A percentile compares a stretch with the other conserved stretches of the same genome.
These are phyloP conservation scores for Platycercus adscitus DNA, from an alignment of 2,113 vertebrate species.

Conservation along the genomic window DNA sequence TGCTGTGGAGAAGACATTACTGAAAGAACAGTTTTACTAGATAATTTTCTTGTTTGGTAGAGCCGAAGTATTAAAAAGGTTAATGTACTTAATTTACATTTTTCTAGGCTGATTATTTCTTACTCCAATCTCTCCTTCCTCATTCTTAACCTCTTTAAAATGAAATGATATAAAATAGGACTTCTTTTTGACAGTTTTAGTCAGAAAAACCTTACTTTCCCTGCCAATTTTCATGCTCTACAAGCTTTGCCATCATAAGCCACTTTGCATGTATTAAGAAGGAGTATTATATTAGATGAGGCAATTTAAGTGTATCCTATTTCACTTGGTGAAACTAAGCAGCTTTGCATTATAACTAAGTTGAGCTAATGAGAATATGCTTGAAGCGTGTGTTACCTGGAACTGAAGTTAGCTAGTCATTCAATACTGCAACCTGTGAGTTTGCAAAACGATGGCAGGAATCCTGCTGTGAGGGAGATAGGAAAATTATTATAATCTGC, in stretches of 20 bases:
- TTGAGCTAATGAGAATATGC: conserved; percentile 52
- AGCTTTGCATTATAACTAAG: conserved; percentile 66
- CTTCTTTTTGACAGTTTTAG: conserved; percentile 46
- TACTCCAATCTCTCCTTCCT: conserved; percentile 8
- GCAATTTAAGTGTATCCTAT: conserved; percentile 62
- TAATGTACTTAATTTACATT: conserved; percentile 16
- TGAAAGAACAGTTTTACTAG: conserved; percentile 1
- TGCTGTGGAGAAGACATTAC: neutral
- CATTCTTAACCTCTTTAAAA: conserved; percentile 11
- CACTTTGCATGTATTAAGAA: conserved; percentile 69
- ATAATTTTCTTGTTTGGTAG: conserved; percentile 26
- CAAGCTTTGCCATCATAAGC: conserved; percentile 65
- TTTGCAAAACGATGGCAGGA: conserved; percentile 65
- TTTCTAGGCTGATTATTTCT: conserved; percentile 18
- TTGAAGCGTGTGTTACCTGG: conserved; percentile 53
- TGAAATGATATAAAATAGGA: neutral
- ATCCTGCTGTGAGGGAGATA: conserved; percentile 73
- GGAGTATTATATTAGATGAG: conserved; percentile 57
- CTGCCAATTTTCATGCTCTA: conserved; percentile 49
- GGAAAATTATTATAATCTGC: conserved; percentile 79
- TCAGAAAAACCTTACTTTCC: conserved; percentile 46
- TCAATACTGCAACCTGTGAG: conserved; percentile 54
- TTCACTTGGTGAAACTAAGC: conserved; percentile 62
- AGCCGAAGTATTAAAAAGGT: conserved; percentile 27
- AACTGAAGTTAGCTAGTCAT: conserved; percentile 62